Percentiles rank a stretch among this genome's conserved stretches.
These are phyloP conservation scores for Polydrusus cervinus DNA, from an alignment of 2,888 invertebrate species.

Conservation along the genomic window DNA sequence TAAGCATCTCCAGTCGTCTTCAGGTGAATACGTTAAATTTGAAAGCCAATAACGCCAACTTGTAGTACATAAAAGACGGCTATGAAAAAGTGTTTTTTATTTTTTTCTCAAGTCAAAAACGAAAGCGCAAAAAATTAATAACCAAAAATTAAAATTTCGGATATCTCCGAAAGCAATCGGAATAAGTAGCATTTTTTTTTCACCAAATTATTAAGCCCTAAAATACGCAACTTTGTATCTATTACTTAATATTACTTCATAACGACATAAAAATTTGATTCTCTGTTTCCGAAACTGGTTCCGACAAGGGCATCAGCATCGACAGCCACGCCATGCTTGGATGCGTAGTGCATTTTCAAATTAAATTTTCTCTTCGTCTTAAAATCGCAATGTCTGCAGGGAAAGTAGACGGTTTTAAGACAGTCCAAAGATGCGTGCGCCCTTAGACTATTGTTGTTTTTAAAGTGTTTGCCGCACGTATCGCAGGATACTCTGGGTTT, in stretches of 20 bases:
- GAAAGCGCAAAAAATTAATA: too few species aligned
- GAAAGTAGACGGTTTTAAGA: conserved; percentile 55
- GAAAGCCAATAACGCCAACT: too few species aligned
- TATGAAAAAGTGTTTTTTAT: too few species aligned
- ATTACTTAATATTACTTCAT: conserved; percentile 1
- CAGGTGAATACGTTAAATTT: too few species aligned
- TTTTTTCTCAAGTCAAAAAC: too few species aligned
- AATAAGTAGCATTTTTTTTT: too few species aligned
- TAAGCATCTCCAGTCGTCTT: too few species aligned
- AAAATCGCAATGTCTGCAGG: conserved; percentile 59
- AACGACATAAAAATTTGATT: conserved; percentile 13
- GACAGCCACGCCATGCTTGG: conserved; percentile 57
- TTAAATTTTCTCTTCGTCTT: conserved; percentile 61
- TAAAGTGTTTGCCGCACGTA: conserved; percentile 63
- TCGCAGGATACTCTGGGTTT: conserved; percentile 55
- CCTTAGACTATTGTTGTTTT: conserved; percentile 61
- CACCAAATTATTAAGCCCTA: too few species aligned
- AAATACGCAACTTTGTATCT: too few species aligned
- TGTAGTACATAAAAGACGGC: too few species aligned
- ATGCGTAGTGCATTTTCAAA: conserved; percentile 61
- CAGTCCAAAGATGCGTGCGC: conserved; percentile 63
- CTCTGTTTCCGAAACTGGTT: not conserved
- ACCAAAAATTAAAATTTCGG: too few species aligned
- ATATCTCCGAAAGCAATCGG: too few species aligned
- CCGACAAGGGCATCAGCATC: conserved; percentile 19